Evolutionary conservation across 2,113 vertebrate species (phyloP).

Genomic region (Hoplias malabaricus): DNA sequence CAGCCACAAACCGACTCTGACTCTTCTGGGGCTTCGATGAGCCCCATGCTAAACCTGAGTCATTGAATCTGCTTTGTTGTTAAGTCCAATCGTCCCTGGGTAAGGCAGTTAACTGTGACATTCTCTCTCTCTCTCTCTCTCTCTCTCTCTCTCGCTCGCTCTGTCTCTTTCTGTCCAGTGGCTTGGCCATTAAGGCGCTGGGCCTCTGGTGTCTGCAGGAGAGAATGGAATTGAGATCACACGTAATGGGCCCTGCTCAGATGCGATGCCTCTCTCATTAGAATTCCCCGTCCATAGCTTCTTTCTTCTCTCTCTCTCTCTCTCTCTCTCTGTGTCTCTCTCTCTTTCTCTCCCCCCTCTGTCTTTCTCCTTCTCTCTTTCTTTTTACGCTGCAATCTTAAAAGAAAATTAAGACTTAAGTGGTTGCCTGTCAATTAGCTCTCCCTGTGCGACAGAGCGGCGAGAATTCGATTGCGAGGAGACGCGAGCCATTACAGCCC

Average conservation of each 20-base stretch:
- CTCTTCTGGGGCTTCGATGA: constrained; percentile 44
- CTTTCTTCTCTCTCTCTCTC: constrained; percentile 40
- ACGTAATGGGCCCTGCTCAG: constrained; percentile 49
- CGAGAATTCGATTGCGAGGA: constrained; percentile 59
- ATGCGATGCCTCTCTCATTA: constrained; percentile 53
- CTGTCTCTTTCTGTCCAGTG: constrained; percentile 44
- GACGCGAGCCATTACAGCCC: constrained; percentile 55
- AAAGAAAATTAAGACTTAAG: constrained; percentile 65
- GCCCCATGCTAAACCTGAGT: constrained; percentile 40
- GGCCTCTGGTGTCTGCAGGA: constrained; percentile 51
- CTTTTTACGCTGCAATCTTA: constrained; percentile 56
- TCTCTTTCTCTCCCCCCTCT: constrained; percentile 23
- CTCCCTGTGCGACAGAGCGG: constrained; percentile 57
- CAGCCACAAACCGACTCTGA: constrained; percentile 35
- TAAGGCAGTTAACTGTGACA: constrained; percentile 53
- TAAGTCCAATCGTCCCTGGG: constrained; percentile 41
- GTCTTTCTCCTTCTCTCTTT: constrained; percentile 31
- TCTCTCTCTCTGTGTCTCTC: constrained; percentile 33
- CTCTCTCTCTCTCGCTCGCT: too few relatives aligned
- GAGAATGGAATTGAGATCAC: constrained; percentile 55
- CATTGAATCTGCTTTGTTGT: constrained; percentile 43
- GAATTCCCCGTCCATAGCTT: constrained; percentile 51
- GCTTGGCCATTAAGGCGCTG: constrained; percentile 44
- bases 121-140: constrained; percentile 42
- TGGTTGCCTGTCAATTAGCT: constrained; percentile 64